Percentiles rank a stretch among this genome's conserved stretches.
These are phyloP conservation scores for Rhabdornis inornatus DNA, from an alignment of 2,113 vertebrate genomes.

Conservation along the genomic window DNA sequence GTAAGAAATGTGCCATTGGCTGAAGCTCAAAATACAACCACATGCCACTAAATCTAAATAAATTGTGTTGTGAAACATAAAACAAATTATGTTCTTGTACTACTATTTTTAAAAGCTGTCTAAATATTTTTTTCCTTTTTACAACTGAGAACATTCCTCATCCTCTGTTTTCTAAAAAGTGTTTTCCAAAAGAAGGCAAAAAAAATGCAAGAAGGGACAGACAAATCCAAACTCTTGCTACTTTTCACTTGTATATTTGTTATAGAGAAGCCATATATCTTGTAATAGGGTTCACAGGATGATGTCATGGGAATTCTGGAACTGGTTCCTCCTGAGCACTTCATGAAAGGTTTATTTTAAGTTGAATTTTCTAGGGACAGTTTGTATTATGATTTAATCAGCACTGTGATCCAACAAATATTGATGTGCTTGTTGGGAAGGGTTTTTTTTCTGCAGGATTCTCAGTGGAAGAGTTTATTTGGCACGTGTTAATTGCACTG, in stretches of 20 bases:
- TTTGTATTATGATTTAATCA: background rate
- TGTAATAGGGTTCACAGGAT: background rate
- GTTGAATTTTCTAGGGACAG: background rate
- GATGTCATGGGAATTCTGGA: background rate
- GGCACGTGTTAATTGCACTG: background rate
- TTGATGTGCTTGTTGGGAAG: background rate
- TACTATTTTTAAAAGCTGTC: conserved; percentile 38
- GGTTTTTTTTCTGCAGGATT: background rate
- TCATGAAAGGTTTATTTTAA: background rate
- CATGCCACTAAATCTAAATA: background rate
- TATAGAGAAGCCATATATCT: background rate
- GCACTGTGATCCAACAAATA: background rate
- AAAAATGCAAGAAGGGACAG: background rate
- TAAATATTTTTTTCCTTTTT: conserved; percentile 36
- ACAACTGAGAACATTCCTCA: background rate
- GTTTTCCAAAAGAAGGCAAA: background rate
- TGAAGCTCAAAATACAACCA: background rate
- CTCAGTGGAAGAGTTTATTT: background rate
- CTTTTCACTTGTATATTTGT: background rate
- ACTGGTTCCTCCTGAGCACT: background rate
- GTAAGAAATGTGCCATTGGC: background rate
- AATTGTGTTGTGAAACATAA: background rate
- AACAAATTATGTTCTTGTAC: background rate
- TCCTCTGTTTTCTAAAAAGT: background rate
- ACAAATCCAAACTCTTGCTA: background rate